Conservation (phyloP, 2,797 vertebrate genomes). For the Danionella dracula region DNA sequence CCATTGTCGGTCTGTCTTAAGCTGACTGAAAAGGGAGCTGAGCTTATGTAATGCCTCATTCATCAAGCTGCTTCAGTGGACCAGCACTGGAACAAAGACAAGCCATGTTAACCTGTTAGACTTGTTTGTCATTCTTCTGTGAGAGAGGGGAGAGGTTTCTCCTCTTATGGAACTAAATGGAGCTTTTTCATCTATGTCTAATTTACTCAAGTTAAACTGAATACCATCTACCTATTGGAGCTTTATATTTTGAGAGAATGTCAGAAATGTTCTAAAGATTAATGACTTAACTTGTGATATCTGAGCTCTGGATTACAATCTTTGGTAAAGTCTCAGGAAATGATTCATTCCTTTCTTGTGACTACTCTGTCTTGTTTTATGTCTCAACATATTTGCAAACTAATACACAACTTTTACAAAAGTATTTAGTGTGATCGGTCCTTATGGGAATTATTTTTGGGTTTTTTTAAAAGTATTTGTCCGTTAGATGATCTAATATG, state of each 20-base stretch:
- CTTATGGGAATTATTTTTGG: no score
- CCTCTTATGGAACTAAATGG: background rate
- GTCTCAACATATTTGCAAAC: background rate
- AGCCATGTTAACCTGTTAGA: conserved; percentile 7
- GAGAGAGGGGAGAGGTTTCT: conserved; percentile 8
- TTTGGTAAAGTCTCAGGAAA: background rate
- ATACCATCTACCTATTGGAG: background rate
- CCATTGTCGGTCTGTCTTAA: conserved; percentile 17
- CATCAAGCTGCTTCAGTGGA: conserved; percentile 8
- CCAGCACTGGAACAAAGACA: conserved; percentile 5
- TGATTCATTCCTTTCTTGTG: background rate
- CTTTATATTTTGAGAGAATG: background rate
- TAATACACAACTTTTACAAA: no score
- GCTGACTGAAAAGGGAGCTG: background rate
- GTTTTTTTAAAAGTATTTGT: no score
- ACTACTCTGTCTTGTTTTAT: background rate
- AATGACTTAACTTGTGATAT: background rate
- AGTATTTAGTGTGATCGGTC: no score
- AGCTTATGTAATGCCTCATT: conserved; percentile 21
- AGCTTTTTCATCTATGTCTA: background rate
- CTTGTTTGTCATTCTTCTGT: conserved; percentile 18
- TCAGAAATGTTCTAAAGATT: background rate
- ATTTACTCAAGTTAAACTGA: background rate
- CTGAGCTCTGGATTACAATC: background rate
- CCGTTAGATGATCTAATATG: no score